A percentile compares a stretch with the other conserved stretches of the same genome.
These are phyloP conservation scores for Fregetta grallaria DNA, from an alignment of 2,113 vertebrate genomes.

Conservation along the genomic window DNA sequence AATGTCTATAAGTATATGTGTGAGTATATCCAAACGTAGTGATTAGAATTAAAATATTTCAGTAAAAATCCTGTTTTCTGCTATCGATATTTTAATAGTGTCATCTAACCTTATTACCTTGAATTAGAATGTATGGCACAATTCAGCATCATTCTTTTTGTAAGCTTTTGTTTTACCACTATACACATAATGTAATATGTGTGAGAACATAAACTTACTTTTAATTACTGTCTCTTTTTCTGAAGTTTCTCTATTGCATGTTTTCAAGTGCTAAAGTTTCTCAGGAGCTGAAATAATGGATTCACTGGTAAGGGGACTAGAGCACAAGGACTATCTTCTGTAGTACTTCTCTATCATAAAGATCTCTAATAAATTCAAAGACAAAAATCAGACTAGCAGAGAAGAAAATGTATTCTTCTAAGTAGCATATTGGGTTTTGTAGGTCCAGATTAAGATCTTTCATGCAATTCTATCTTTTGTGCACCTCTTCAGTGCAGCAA, in stretches of 20 bases:
- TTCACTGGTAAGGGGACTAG: neutral
- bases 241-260: neutral
- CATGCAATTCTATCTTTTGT: neutral
- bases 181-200: neutral
- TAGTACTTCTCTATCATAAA: neutral
- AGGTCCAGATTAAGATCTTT: neutral
- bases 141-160: neutral
- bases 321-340: neutral
- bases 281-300: neutral
- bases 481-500: neutral
- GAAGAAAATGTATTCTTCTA: neutral
- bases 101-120: neutral
- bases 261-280: neutral
- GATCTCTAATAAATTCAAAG: neutral
- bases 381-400: neutral
- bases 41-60: neutral
- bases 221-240: neutral
- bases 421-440: neutral
- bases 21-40: neutral
- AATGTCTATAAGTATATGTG: neutral
- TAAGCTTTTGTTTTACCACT: neutral
- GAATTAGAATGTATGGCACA: neutral
- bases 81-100: neutral
- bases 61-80: neutral
- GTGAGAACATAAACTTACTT: neutral